phyloP scores from a whole-genome alignment of 2,113 vertebrate species.

The Hippocampus zosterae region DNA sequence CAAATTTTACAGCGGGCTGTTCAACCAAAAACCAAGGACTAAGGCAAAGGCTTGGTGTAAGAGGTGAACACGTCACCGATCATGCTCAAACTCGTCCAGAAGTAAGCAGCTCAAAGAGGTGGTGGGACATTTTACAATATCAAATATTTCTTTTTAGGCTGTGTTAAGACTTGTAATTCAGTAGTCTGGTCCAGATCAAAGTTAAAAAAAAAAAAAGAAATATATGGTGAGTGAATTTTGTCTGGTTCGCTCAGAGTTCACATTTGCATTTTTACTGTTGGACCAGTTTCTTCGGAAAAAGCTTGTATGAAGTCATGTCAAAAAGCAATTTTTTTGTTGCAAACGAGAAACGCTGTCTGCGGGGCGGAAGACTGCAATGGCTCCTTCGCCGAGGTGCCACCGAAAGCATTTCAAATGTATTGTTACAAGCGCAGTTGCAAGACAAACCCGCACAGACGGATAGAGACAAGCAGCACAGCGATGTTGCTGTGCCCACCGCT shows the following conservation, averaged over 20 bases:
- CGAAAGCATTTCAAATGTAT: background rate
- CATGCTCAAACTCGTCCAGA: constrained; percentile 52
- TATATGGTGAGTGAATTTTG: background rate
- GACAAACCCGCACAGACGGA: too few relatives aligned
- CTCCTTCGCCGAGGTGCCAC: background rate
- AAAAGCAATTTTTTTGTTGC: background rate
- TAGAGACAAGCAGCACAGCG: background rate
- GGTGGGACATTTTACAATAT: background rate
- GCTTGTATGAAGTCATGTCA: background rate
- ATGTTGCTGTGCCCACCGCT: background rate
- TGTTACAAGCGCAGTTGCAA: background rate
- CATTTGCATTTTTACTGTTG: background rate
- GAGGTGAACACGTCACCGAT: constrained; percentile 24
- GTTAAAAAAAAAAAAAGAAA: background rate
- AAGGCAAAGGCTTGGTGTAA: constrained; percentile 21
- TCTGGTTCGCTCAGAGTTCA: constrained; percentile 1
- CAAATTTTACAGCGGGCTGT: constrained; percentile 47
- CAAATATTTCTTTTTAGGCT: background rate
- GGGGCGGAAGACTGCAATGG: background rate
- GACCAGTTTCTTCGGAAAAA: background rate
- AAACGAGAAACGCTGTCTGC: background rate
- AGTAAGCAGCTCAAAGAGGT: constrained; percentile 35
- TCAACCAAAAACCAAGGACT: constrained; percentile 39
- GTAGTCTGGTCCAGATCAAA: background rate
- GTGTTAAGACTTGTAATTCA: background rate